Base-by-base conservation (phyloP, 2,797 vertebrate species). In the Sparidentex hasta region DNA sequence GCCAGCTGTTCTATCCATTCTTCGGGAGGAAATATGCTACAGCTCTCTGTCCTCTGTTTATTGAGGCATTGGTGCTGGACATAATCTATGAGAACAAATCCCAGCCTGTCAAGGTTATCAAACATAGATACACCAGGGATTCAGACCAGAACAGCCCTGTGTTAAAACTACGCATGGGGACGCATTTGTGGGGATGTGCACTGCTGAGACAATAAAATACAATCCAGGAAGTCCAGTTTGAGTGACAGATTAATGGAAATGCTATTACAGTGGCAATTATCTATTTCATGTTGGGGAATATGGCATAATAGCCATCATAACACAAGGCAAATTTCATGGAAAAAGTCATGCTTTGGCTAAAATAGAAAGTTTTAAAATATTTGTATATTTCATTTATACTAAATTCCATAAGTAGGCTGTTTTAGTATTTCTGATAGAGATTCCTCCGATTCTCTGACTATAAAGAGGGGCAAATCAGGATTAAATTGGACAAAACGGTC, bases 1-100 rank as follows among this genome's bases (percentile, higher is more conserved):
- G 90, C 95, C 96, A 97, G 97, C 95, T 97, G 96, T 94, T 95
- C 84, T 78, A 61, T 82, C 78, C 80, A 81, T 89, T 87, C 86
- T 74, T 90, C 79, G 91, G 83, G 94, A 95, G 89, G 91, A 62
- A 54, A 33, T 63, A 63, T 68, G 61, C 62, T 65, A 23, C 61
- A 65, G 66, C 8, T 62, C 41, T 47, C n/a, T 29, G 68, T 55
- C 48, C 47, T 23, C 16, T 65, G 20, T 51, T 71, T 63, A 62
- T 68, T 52, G 65, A 46, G 43, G 56, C 46, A 61, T 88, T 87
- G 44, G 64, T 67, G 55, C 46, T 44, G 63, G 13, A 52, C 25
- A 44, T 52, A 7, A 70, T 64, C 20, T 48, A 25, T 14, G 52
- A 63, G 50, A 63, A 55, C 43, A 38, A 38, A 47, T 50, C 50